Evolutionary conservation across 2,113 vertebrate genomes (phyloP).

Genomic region (Aleadryas rufinucha): DNA sequence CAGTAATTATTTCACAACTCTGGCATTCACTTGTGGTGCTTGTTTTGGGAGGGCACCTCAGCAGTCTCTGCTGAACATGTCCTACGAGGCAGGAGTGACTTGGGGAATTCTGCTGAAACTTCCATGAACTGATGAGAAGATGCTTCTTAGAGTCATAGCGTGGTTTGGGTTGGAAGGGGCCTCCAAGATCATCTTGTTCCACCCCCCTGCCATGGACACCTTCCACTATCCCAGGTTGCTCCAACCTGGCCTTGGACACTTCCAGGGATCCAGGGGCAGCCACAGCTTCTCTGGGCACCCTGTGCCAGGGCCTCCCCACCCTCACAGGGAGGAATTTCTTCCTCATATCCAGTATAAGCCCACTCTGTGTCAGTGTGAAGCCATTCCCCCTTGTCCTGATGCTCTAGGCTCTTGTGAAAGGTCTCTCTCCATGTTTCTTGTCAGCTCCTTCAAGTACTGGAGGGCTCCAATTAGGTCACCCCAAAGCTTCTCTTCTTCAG

Average conservation of each 20-base stretch:
- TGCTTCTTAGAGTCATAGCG: neutral
- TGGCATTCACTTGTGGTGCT: neutral
- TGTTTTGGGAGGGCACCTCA: conserved; percentile 27
- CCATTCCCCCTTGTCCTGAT: neutral
- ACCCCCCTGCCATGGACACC: neutral
- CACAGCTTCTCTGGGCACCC: neutral
- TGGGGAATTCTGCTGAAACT: neutral
- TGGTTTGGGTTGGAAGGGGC: neutral
- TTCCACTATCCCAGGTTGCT: neutral
- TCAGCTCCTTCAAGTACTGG: neutral
- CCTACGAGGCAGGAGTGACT: neutral
- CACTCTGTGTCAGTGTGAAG: neutral
- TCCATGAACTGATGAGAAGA: neutral
- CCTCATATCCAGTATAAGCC: neutral
- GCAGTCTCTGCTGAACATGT: neutral
- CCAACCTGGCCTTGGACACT: neutral
- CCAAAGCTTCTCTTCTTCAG: neutral
- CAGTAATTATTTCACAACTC: conserved; percentile 58
- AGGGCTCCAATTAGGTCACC: neutral
- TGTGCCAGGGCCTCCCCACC: neutral
- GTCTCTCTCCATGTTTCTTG: neutral
- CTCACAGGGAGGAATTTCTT: neutral
- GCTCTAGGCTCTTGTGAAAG: neutral
- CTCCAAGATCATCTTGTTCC: neutral
- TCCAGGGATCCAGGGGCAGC: neutral